Percentiles rank a stretch among this genome's conserved stretches.
These are phyloP conservation scores for Hetaerina americana DNA, from an alignment of 1,140 invertebrate species.

Conservation along the genomic window DNA sequence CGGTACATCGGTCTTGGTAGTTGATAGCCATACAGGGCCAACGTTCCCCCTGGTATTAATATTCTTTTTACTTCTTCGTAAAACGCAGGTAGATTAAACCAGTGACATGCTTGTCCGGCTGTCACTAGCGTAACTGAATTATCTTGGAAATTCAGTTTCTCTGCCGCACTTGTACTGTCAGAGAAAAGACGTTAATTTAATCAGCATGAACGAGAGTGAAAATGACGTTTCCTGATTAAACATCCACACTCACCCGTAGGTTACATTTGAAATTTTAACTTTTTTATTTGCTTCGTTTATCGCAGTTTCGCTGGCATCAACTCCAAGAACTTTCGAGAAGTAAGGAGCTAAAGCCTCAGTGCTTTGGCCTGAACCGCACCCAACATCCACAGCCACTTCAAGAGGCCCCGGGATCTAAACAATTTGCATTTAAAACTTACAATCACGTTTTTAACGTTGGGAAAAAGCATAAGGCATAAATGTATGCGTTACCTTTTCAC, in stretches of 20 bases:
- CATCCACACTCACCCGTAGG: slow-evolving; percentile 15
- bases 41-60: slow-evolving; percentile 27
- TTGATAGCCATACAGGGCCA: slow-evolving; percentile 28
- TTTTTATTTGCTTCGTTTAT: slow-evolving; percentile 24
- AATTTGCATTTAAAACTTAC: slow-evolving; percentile 2
- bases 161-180: slow-evolving; percentile 24
- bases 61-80: slow-evolving; percentile 30
- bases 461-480: not conserved
- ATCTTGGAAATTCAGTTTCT: slow-evolving; percentile 22
- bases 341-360: slow-evolving; percentile 26
- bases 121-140: slow-evolving; percentile 29
- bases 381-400: slow-evolving; percentile 27
- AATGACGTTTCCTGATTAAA: not conserved
- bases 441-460: slow-evolving; percentile 1
- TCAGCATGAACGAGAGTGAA: too few relatives aligned
- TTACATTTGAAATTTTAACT: slow-evolving; percentile 20
- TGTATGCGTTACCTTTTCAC: slow-evolving; percentile 18
- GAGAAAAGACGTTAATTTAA: not conserved
- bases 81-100: slow-evolving; percentile 34
- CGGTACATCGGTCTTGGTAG: slow-evolving; percentile 14
- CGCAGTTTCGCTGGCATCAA: slow-evolving; percentile 28
- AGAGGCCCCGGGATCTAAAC: slow-evolving; percentile 16
- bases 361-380: slow-evolving; percentile 37
- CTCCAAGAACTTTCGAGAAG: slow-evolving; percentile 29
- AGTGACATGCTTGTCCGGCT: slow-evolving; percentile 30